Percentiles rank a stretch among this genome's conserved stretches.
Conservation (phyloP, 2,113 vertebrate species). For the Casuarius casuarius region DNA sequence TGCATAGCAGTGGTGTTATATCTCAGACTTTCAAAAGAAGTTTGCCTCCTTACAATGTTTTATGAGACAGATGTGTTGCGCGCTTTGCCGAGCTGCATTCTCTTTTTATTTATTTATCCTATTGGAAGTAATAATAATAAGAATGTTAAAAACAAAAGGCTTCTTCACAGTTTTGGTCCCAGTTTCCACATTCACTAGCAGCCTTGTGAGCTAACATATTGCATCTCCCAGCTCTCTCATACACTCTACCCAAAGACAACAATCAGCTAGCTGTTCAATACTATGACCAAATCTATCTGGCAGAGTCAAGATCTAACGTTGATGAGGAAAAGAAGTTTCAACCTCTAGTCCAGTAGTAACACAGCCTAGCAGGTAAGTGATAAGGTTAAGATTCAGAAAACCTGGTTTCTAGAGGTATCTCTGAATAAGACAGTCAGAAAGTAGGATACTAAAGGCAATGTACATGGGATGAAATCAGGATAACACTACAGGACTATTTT, state of each 20-base stretch:
- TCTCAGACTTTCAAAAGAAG: constrained; percentile 11
- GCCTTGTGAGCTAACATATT: not conserved
- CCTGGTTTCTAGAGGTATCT: not conserved
- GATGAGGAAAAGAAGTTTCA: not conserved
- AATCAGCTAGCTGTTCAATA: rapidly evolving
- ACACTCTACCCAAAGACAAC: not conserved
- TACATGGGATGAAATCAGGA: not conserved
- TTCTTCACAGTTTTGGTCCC: not conserved
- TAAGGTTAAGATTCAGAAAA: not conserved
- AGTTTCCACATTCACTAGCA: not conserved
- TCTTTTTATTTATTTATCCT: not conserved
- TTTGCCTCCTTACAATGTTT: not conserved
- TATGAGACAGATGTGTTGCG: not conserved
- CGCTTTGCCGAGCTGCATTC: not conserved
- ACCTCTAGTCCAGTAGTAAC: not conserved
- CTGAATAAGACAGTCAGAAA: not conserved
- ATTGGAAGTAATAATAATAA: not conserved
- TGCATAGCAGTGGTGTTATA: not conserved
- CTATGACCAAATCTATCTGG: not conserved
- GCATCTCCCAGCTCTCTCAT: not conserved
- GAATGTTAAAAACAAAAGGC: not conserved
- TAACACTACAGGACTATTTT: rapidly evolving
- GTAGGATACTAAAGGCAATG: rapidly evolving
- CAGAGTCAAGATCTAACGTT: not conserved
- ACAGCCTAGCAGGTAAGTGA: not conserved